Evolutionary conservation across 2,888 invertebrate genomes (phyloP), one percentile per base, ranked within the genome.

Genomic region (Caenorhabditis uteleia): DNA sequence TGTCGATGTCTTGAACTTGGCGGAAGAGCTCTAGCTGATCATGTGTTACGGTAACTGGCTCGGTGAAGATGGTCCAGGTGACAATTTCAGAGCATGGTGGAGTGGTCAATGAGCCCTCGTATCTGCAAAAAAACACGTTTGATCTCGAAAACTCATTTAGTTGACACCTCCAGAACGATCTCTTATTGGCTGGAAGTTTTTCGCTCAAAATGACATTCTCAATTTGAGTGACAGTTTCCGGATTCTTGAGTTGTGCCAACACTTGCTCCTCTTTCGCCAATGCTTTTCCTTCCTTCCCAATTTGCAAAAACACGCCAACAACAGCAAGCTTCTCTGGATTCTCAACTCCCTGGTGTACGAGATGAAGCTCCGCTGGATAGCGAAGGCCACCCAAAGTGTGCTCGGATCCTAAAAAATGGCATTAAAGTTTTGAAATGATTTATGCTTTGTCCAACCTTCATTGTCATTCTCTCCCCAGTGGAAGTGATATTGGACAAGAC

Each of bases 71-170:
- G 4, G 77, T 78, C 79, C 78, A 79, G 7, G 73, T 75, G 33
- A 81, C 81, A 45, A 69, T 67, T 58, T 82, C 80, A 3, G 76
- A 74, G 70, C 81, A 81, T 5, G 81, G 81, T 20, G 79, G 79
- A 4, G 81, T 81, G 16, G 81, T 81, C 42, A 81, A 56, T 7
- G 78, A 78, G 33, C 80, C 80, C 25, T 77, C 60, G 57, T 80
- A 80, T 49, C 80, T 71, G 38, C 42, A 75, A 68, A 75, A 75
- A 14, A 55, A 53, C n/a, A 31, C 33, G 12, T 25, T 39, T 46
- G 71, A 64, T 38, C 59, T 57, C 4, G 75, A 73, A 43, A 76
- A 54, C 34, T 77, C 76, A 10, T 51, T 38, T 38, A 20, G 18
- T 36, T 8, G 12, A 12, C 29, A 80, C 48, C 80, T 70, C 49